Percentiles rank a stretch among this genome's conserved stretches.
These are phyloP conservation scores for Nephila pilipes DNA, from an alignment of 1,140 invertebrate genomes.

Conservation along the genomic window DNA sequence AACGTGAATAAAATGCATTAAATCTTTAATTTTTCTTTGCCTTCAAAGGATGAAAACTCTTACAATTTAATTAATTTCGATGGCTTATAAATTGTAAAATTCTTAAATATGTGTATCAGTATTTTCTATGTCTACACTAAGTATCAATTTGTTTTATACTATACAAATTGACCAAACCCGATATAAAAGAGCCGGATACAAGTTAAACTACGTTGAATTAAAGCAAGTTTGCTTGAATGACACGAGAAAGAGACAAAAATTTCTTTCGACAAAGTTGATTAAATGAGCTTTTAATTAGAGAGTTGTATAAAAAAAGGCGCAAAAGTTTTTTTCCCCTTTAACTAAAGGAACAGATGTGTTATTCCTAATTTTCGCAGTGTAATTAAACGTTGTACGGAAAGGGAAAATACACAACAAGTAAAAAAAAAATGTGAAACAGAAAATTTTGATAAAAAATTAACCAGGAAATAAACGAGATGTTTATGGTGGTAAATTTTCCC, in stretches of 20 bases:
- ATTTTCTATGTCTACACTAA: no score
- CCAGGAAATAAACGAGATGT: constrained; percentile 63
- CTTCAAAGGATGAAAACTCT: no score
- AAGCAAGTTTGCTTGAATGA: not conserved
- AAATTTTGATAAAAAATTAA: constrained; percentile 40
- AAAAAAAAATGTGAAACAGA: not conserved
- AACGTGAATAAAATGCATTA: no score
- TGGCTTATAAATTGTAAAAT: no score
- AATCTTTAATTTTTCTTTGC: no score
- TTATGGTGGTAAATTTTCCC: constrained; percentile 50
- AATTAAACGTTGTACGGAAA: constrained; percentile 56
- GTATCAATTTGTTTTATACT: not conserved
- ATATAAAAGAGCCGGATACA: not conserved
- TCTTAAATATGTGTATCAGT: no score
- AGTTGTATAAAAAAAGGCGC: not conserved
- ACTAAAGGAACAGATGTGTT: constrained; percentile 53
- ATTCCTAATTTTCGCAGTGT: constrained; percentile 63
- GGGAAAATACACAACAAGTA: not conserved
- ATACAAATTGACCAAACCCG: not conserved
- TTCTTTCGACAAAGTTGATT: constrained; percentile 46
- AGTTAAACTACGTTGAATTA: constrained; percentile 32
- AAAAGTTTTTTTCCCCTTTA: not conserved
- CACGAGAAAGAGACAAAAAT: constrained; percentile 25
- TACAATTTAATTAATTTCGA: no score
- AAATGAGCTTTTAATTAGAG: constrained; percentile 72